A percentile compares a stretch with the other conserved stretches of the same genome.
Conservation (phyloP, 2,797 vertebrate species). For the Chrysocyon brachyurus region DNA sequence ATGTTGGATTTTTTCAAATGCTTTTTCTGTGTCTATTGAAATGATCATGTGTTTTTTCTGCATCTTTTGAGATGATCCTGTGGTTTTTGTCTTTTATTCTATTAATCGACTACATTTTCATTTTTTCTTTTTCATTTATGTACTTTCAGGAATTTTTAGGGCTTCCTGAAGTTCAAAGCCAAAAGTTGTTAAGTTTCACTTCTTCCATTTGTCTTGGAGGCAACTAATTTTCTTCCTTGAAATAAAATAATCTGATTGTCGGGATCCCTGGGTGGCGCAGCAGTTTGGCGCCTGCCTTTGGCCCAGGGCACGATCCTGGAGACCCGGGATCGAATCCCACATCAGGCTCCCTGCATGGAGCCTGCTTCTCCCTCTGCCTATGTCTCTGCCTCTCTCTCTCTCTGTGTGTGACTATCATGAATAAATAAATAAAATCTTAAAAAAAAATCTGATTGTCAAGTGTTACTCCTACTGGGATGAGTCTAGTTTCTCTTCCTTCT, state of each 20-base stretch:
- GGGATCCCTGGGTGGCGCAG: too few relatives aligned
- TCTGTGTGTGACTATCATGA: too few relatives aligned
- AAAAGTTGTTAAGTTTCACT: conserved; percentile 69
- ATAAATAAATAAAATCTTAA: too few relatives aligned
- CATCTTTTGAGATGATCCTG: conserved; percentile 20
- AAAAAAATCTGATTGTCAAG: conserved; percentile 36
- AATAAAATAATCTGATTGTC: conserved; percentile 70
- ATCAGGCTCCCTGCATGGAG: too few relatives aligned
- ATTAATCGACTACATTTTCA: conserved; percentile 18
- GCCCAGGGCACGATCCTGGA: too few relatives aligned
- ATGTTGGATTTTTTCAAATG: background rate
- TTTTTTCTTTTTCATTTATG: background rate
- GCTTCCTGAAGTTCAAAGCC: conserved; percentile 73
- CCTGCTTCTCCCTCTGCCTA: too few relatives aligned
- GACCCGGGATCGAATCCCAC: too few relatives aligned
- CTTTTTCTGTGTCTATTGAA: conserved; percentile 48
- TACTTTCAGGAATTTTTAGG: conserved; percentile 69
- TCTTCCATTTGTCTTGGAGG: conserved; percentile 57
- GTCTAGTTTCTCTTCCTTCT: conserved; percentile 42
- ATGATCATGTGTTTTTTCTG: conserved; percentile 5
- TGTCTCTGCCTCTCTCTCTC: too few relatives aligned
- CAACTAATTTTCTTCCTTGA: conserved; percentile 63
- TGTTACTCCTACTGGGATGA: background rate
- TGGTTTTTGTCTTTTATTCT: conserved; percentile 42
- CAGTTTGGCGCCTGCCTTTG: too few relatives aligned